Evolutionary conservation across 1,140 invertebrate species (phyloP), one percentile per base, ranked within the genome.

Genomic region (Oryzaephilus surinamensis): DNA sequence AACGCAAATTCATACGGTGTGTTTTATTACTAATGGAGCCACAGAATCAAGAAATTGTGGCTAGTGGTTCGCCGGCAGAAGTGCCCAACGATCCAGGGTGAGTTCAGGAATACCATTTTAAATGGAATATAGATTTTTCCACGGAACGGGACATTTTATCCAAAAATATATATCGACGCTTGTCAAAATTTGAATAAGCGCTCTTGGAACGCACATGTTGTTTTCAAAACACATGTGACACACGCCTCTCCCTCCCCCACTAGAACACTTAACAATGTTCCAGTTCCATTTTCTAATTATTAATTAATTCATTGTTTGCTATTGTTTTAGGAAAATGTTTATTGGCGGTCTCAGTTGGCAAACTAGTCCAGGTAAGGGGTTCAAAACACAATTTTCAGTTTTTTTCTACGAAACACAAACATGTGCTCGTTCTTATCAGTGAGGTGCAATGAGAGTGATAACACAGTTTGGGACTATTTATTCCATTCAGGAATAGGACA

Each of bases 281-380:
- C 23, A 11, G 6, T 6, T 11, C 23, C 10, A 24, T n/a, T 24
- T 24, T 10, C 10, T 24, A 4, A 24, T 4, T 24, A 24, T 4
- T 10, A 10, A 24, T 6, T n/a, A 24, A 24, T 30, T 18, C 10
- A 5, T 4, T 10, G 16, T 35, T 13, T 24, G 20, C 18, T 47
- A 53, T 70, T 73, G 63, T 85, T 89, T 54, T 76, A 95, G 92
- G 74, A 98, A 98, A 88, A 97, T 98, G 93, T 98, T 98, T 79
- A 93, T 98, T 73, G 95, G 95, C 61, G 95, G 95, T 56, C 80
- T 98, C 57, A 96, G 91, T 73, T 97, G 94, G 92, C 93, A 97
- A 75, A 98, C 95, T 59, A 95, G 92, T 78, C 91, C 93, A 81
- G 94, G 91, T 96, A 79, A 81, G 81, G n/a, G n/a, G n/a, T n/a